A percentile compares a stretch with the other conserved stretches of the same genome.
Conservation (phyloP, 2,113 vertebrate genomes). For the Calyptomena viridis region DNA sequence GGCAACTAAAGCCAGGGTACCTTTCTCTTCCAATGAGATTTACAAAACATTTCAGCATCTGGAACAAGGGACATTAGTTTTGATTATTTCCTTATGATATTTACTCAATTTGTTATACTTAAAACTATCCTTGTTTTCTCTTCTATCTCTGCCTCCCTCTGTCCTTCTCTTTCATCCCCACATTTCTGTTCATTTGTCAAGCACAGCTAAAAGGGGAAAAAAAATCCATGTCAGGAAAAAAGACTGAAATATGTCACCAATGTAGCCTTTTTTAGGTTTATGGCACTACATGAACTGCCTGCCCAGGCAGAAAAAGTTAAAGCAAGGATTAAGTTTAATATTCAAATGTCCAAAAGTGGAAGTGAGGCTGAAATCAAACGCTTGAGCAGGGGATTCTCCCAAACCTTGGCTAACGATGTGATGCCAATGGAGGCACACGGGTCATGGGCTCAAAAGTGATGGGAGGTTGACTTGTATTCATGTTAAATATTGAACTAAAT, state of each 20-base stretch:
- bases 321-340: conserved; percentile 22
- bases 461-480: too few species aligned
- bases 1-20: neutral
- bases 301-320: conserved; percentile 18
- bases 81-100: conserved; percentile 77
- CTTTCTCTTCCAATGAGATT: neutral
- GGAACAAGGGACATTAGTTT: conserved; percentile 49
- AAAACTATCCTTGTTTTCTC: conserved; percentile 67
- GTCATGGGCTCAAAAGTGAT: neutral
- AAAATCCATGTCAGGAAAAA: neutral
- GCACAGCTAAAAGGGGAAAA: neutral
- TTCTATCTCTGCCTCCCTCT: conserved; percentile 58
- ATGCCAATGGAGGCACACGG: neutral
- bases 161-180: conserved; percentile 72
- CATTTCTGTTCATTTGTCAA: conserved; percentile 67
- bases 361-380: neutral
- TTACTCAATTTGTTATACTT: conserved; percentile 64
- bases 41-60: conserved; percentile 57
- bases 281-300: conserved; percentile 22
- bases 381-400: neutral
- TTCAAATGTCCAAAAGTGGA: neutral
- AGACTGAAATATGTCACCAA: conserved; percentile 42
- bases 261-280: conserved; percentile 24
- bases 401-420: neutral
- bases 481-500: too few species aligned